Percentiles rank a stretch among this genome's conserved stretches.
phyloP scores from a whole-genome alignment of 2,888 invertebrate species.

The Strigamia crassipes region DNA sequence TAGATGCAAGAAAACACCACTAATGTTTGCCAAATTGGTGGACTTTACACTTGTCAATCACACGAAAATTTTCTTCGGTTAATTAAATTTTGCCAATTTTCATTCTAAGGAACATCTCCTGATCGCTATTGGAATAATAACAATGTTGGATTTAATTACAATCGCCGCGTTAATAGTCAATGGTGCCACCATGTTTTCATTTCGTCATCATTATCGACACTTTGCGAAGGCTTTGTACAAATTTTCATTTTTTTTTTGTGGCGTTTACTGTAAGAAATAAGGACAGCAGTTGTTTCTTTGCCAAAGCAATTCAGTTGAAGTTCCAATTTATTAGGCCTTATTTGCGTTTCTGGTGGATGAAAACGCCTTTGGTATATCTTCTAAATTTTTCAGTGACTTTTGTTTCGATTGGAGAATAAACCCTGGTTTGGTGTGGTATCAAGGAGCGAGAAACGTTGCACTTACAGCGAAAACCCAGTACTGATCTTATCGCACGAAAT shows the following conservation, averaged over 20 bases:
- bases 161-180: background rate
- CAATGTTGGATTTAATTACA: background rate
- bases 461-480: no score
- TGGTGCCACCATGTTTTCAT: background rate
- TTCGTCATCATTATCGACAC: background rate
- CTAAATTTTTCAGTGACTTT: no score
- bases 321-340: no score
- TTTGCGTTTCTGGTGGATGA: no score
- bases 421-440: no score
- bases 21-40: conserved; percentile 23
- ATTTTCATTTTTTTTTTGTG: no score
- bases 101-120: background rate
- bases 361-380: no score
- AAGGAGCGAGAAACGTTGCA: no score
- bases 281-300: background rate
- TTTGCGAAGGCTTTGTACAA: no score
- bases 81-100: background rate
- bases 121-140: background rate
- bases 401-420: no score
- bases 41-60: conserved; percentile 7
- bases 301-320: background rate
- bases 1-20: background rate
- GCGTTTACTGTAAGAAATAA: no score
- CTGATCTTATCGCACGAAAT: no score
- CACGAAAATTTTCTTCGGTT: background rate